These are phyloP conservation scores for Solenopsis fugax DNA, from an alignment of 1,140 invertebrate species.

Conservation along the genomic window DNA sequence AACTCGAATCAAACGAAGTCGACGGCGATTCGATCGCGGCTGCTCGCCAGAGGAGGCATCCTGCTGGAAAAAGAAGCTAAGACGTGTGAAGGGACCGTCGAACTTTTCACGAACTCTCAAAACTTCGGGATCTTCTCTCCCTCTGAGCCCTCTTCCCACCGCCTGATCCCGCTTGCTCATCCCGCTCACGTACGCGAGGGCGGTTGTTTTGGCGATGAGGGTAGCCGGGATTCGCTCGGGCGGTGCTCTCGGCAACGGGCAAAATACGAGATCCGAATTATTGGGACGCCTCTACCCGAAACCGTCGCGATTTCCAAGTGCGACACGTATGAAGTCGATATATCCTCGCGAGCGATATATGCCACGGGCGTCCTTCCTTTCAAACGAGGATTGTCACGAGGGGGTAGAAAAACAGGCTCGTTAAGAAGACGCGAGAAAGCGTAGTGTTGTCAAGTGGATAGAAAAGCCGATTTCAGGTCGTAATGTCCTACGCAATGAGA, in stretches of 20 bases:
- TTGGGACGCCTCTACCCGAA: slow-evolving; percentile 58
- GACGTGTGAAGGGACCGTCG: slow-evolving; percentile 59
- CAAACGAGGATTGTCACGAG: slow-evolving; percentile 9
- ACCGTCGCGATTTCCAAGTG: slow-evolving; percentile 71
- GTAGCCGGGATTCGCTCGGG: slow-evolving; percentile 46
- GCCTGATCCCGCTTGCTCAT: slow-evolving; percentile 58
- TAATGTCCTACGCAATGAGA: not conserved
- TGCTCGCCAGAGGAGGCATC: slow-evolving; percentile 16
- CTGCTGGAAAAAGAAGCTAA: slow-evolving; percentile 54
- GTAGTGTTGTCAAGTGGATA: not conserved
- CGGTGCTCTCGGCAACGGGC: slow-evolving; percentile 58
- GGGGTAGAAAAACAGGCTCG: slow-evolving; percentile 19
- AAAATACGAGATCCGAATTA: slow-evolving; percentile 76
- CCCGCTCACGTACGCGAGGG: slow-evolving; percentile 68
- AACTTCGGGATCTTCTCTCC: slow-evolving; percentile 59
- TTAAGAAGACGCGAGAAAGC: slow-evolving; percentile 19
- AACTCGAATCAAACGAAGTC: slow-evolving; percentile 23
- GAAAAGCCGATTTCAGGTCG: not conserved
- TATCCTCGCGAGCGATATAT: slow-evolving; percentile 47
- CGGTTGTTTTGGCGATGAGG: slow-evolving; percentile 72
- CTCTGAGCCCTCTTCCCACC: not conserved
- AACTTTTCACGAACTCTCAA: slow-evolving; percentile 65
- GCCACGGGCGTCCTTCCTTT: slow-evolving; percentile 42
- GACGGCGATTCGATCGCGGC: slow-evolving; percentile 30
- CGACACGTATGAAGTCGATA: slow-evolving; percentile 68